Evolutionary conservation across 2,797 vertebrate species (phyloP), one percentile per base, ranked within the genome.

Genomic region (Enteromius mattozi): DNA sequence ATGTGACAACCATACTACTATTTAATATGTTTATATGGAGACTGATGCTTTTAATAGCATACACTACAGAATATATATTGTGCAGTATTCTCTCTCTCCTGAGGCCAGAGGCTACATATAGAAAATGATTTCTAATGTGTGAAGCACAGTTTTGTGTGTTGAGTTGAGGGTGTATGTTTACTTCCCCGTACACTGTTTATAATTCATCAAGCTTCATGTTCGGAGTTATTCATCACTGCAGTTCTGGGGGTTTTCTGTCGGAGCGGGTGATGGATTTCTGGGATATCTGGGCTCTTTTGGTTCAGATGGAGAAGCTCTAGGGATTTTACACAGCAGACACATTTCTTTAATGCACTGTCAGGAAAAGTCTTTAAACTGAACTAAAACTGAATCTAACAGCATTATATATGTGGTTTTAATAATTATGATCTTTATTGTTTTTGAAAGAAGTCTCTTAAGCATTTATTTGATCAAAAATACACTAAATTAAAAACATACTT

Each of bases 191-290:
- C 33, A 2, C 47, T 74, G 83, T 33, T 49, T 42, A 72, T 65
- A 51, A 85, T 85, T 80, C 21, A 21, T 74, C 69, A 74, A 37
- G 72, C 49, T 70, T 80, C 40, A 63, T 33, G 19, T 81, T 14
- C 14, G 19, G 51, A 61, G 80, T 63, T 30, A 81, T 81, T 81
- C 27, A 81, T 81, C 69, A 63, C 37, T 82, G 45, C 35, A 14
- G 51, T 42, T 75, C 21, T 6, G 37, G 21, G 35, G 8, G 4
- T 70, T 70, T 71, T 33, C 16, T 81, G 10, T 76, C 9, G 0
- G 30, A 47, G 21, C 59, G 35, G 42, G 59, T 54, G 56, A 83
- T 76, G 45, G 56, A 83, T 27, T 40, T 76, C 33, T 17, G 54
- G 61, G 42, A 82, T 19, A 66, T 76, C 30, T 1, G 1, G n/a